Base-by-base conservation (phyloP, 2,113 vertebrate genomes). In the Brachyistius frenatus region DNA sequence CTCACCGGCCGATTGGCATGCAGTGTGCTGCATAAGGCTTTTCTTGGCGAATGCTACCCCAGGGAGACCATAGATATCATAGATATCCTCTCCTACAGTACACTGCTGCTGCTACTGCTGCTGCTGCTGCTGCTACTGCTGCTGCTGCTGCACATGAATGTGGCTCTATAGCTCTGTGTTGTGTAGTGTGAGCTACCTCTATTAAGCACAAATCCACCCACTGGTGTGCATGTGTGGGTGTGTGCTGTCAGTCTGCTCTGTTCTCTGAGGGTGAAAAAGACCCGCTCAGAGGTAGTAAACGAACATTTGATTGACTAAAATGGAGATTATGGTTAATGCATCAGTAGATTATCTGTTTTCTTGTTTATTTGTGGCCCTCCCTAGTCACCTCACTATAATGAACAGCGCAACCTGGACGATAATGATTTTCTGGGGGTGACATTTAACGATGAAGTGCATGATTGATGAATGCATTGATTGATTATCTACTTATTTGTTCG, bases 401-500 rank as follows among this genome's bases (percentile, higher is more conserved):
- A 87, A 80, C 78, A 67, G 47, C 50, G 37, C 76, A 61, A 83
- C 52, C 56, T 57, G 71, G 50, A 55, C 30, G 78, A 64, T 87
- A 88, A 90, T 87, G 80, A 84, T 81, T 91, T 88, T 78, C 64
- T 30, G 69, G 13, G 52, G 57, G 52, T 33, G 91, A 86, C 91
- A 91, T 89, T 92, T 86, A 69, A 83, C 86, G 82, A 89, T 89
- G 88, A 92, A 88, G 83, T 81, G 65, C 14, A 7, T 80, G 87
- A 92, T 89, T 86, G 88, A 91, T 92, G 87, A 89, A 73, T 44
- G 56, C 86, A 77, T 73, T 85, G 89, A 92, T 93, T 91, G 84
- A 91, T 93, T 85, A 90, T 90, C 87, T 92, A 77, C 76, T 84
- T 91, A 89, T 92, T 88, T 88, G 86, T 86, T 70, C 72, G 3